Conservation (phyloP, 53 echinoderm and acorn worm genomes). For the Paracentrotus lividus region DNA sequence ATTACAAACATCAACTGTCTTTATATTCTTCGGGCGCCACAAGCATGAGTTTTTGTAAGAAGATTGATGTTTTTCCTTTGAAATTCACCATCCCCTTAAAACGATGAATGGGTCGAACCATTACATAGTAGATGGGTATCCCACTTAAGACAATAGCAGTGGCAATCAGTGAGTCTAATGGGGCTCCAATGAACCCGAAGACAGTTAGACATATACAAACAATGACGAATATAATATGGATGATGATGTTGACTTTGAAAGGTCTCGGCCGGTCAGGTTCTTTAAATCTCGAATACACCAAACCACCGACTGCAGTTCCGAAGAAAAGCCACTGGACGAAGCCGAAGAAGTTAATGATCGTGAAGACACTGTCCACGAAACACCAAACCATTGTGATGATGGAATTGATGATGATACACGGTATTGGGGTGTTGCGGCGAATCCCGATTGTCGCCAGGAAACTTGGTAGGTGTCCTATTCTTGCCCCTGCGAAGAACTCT, state of each 20-base stretch:
- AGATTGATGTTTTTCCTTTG: background rate
- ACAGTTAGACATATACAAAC: background rate
- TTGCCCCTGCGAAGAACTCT: slow-evolving; percentile 56
- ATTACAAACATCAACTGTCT: background rate
- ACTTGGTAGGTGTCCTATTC: slow-evolving; percentile 45
- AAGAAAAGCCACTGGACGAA: slow-evolving; percentile 81
- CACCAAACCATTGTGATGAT: background rate
- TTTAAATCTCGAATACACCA: slow-evolving; percentile 79
- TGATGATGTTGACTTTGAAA: slow-evolving; percentile 56
- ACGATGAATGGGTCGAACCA: background rate
- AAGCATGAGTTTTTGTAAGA: background rate
- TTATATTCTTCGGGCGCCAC: background rate
- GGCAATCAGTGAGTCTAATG: background rate
- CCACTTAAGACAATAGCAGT: background rate
- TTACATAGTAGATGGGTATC: background rate
- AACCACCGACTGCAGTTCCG: slow-evolving; percentile 72
- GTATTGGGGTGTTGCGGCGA: slow-evolving; percentile 33
- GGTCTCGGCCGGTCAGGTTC: slow-evolving; percentile 75
- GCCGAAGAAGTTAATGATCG: slow-evolving; percentile 82
- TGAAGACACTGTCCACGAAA: slow-evolving; percentile 71
- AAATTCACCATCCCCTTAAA: background rate
- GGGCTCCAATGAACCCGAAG: background rate
- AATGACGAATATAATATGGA: background rate
- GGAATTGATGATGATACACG: background rate
- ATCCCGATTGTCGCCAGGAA: slow-evolving; percentile 32